Percentiles rank a stretch among this genome's conserved stretches.
phyloP scores from a whole-genome alignment of 2,797 vertebrate species.

The Enteromius paludinosus region DNA sequence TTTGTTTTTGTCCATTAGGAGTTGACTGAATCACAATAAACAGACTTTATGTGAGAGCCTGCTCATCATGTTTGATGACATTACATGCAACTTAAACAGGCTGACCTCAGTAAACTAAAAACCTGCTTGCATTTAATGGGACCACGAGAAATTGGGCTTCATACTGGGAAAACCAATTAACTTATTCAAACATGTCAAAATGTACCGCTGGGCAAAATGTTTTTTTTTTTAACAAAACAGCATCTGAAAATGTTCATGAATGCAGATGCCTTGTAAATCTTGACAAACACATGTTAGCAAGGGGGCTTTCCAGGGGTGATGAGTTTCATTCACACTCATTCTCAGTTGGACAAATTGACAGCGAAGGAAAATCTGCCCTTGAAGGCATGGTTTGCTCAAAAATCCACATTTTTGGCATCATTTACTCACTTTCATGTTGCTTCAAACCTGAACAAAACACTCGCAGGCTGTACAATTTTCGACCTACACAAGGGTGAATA shows the following conservation, averaged over 20 bases:
- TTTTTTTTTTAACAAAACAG: neutral
- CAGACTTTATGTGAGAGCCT: neutral
- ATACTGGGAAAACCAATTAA: neutral
- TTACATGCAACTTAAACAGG: neutral
- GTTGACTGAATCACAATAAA: neutral
- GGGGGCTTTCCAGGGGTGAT: neutral
- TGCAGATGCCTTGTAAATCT: slow-evolving; percentile 1
- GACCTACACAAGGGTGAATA: neutral
- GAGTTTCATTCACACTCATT: neutral
- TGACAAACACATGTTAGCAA: neutral
- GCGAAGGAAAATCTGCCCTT: neutral
- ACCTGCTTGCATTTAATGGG: neutral
- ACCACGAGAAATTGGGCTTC: neutral
- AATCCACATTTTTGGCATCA: neutral
- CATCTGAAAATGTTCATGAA: neutral
- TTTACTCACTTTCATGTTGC: slow-evolving; percentile 10
- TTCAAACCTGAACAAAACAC: neutral
- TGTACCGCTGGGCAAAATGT: neutral
- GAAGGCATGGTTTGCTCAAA: neutral
- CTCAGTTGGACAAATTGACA: neutral
- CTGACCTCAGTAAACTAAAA: neutral
- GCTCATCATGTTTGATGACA: neutral
- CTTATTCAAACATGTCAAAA: neutral
- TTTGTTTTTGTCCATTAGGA: neutral
- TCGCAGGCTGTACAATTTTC: neutral